Percentiles rank a stretch among this genome's conserved stretches.
These are phyloP conservation scores for Hypomesus transpacificus DNA, from an alignment of 2,113 vertebrate genomes.

Conservation along the genomic window DNA sequence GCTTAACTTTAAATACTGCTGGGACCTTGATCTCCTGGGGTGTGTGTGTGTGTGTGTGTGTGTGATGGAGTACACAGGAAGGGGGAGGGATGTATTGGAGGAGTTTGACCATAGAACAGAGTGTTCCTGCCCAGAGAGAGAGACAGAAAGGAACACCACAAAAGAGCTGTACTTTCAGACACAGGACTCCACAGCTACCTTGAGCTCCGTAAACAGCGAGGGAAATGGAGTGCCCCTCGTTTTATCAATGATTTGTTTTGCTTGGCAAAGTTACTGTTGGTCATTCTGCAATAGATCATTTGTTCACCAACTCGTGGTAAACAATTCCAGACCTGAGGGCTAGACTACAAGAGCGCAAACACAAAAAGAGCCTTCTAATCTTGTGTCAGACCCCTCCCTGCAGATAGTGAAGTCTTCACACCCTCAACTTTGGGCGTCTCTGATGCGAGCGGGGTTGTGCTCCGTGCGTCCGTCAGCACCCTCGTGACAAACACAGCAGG, in stretches of 20 bases:
- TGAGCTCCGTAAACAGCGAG: neutral
- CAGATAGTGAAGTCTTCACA: too few species aligned
- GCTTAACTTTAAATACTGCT: neutral
- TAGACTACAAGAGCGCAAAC: too few species aligned
- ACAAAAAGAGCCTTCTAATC: too few species aligned
- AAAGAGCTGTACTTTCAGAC: neutral
- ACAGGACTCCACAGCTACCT: neutral
- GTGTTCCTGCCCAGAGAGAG: slow-evolving; percentile 1
- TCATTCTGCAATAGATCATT: too few species aligned
- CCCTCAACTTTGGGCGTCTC: too few species aligned
- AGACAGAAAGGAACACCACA: slow-evolving; percentile 1
- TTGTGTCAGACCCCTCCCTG: too few species aligned
- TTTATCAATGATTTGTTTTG: too few species aligned
- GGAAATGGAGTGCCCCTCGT: too few species aligned
- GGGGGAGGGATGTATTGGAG: neutral
- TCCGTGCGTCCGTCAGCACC: neutral
- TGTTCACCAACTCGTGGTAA: too few species aligned
- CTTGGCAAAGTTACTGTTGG: too few species aligned
- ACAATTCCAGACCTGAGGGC: too few species aligned
- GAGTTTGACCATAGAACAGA: neutral
- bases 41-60: neutral
- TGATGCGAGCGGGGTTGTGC: neutral
- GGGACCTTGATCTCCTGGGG: neutral
- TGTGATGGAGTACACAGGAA: neutral
- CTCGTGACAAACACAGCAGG: too few species aligned